A percentile compares a stretch with the other conserved stretches of the same genome.
Evolutionary conservation across 2,797 vertebrate species (phyloP).

Genomic region (Sebastes minor): DNA sequence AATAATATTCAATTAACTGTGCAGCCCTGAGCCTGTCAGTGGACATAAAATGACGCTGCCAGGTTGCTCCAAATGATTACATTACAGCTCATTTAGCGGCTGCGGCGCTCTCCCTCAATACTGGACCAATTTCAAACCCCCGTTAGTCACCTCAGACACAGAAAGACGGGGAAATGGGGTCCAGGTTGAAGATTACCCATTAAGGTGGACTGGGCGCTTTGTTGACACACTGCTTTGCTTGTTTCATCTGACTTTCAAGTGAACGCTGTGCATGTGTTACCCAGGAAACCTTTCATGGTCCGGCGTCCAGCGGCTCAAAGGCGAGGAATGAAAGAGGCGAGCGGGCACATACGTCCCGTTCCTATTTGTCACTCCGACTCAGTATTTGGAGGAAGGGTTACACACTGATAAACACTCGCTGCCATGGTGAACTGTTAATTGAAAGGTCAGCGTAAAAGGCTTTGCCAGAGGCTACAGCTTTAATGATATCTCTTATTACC

Average conservation of each 20-base stretch:
- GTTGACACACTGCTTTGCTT: constrained; percentile 5
- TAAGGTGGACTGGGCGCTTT: neutral
- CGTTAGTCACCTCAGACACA: neutral
- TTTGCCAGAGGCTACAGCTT: constrained; percentile 25
- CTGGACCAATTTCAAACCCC: no score
- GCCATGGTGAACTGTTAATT: constrained; percentile 45
- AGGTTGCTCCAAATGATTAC: no score
- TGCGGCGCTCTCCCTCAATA: no score
- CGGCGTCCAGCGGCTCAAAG: constrained; percentile 27
- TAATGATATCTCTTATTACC: constrained; percentile 49
- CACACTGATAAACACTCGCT: constrained; percentile 26
- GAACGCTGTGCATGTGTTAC: constrained; percentile 39
- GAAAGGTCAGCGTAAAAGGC: constrained; percentile 46
- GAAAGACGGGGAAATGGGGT: neutral
- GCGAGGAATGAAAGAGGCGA: constrained; percentile 48
- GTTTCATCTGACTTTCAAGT: constrained; percentile 46
- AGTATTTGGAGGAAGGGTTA: neutral
- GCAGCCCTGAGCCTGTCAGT: no score
- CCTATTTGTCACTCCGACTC: constrained; percentile 2
- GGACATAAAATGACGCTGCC: no score
- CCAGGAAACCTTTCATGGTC: constrained; percentile 62
- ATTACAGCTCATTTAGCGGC: no score
- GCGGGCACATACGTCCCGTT: constrained; percentile 9
- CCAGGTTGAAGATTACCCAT: neutral
- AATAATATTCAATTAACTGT: no score